Percentiles rank a stretch among this genome's conserved stretches.
Evolutionary conservation across 2,888 invertebrate species (phyloP).

Genomic region (Sminthurides aquaticus): DNA sequence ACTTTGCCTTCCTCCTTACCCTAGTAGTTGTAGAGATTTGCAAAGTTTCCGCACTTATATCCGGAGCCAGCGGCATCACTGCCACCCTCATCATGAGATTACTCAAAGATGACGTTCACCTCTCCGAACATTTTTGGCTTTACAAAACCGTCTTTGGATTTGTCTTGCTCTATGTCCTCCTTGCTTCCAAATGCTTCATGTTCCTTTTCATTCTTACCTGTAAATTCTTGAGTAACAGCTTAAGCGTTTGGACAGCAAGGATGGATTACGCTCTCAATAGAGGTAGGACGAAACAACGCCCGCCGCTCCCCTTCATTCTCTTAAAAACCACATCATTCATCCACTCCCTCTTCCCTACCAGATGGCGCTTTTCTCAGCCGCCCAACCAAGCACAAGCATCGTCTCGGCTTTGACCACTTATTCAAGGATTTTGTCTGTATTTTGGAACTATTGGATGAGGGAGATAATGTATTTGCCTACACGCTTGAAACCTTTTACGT

Average conservation of each 20-base stretch:
- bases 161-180: not conserved
- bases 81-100: not conserved
- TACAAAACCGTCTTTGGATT: not conserved
- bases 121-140: constrained; percentile 7
- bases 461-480: constrained; percentile 7
- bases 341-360: too few species aligned
- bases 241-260: constrained; percentile 1
- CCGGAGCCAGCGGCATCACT: not conserved
- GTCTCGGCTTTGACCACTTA: constrained; percentile 7
- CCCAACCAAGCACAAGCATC: not conserved
- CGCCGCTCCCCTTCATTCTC: too few species aligned
- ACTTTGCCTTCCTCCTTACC: not conserved
- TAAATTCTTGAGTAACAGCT: constrained; percentile 3
- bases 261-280: not conserved
- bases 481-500: constrained; percentile 4
- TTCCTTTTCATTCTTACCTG: constrained; percentile 8
- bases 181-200: not conserved
- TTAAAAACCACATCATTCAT: too few species aligned
- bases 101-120: not conserved
- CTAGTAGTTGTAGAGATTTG: constrained; percentile 1
- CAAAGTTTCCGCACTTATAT: constrained; percentile 1
- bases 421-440: constrained; percentile 14
- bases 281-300: not conserved
- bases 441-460: constrained; percentile 10
- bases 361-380: not conserved